Evolutionary conservation across 1,140 invertebrate genomes (phyloP).

Genomic region (Drosophila kepulauana): DNA sequence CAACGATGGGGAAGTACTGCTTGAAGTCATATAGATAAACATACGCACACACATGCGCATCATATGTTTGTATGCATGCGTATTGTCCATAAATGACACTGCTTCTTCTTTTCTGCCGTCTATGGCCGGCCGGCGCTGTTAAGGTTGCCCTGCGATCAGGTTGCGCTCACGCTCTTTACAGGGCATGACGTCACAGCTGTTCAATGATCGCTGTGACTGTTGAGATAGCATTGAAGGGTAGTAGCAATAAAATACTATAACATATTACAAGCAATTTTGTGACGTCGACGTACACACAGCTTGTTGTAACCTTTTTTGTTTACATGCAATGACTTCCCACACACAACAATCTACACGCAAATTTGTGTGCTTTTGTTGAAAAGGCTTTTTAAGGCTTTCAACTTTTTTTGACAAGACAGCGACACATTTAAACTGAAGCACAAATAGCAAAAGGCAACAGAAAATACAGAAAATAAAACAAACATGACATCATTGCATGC

Average conservation of each 20-base stretch:
- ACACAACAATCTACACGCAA: slow-evolving; percentile 24
- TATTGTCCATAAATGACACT: slow-evolving; percentile 29
- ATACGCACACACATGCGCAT: not conserved
- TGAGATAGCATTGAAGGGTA: not conserved
- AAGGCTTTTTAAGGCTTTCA: slow-evolving; percentile 25
- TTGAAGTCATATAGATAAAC: not conserved
- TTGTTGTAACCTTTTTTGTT: not conserved
- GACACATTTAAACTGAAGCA: slow-evolving; percentile 54
- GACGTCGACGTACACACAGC: not conserved
- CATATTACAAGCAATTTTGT: not conserved
- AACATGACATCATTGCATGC: slow-evolving; percentile 65
- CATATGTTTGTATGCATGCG: not conserved
- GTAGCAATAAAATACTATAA: not conserved
- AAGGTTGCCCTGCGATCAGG: slow-evolving; percentile 17
- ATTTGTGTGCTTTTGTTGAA: slow-evolving; percentile 24
- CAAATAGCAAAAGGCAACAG: slow-evolving; percentile 28
- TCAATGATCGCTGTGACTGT: not conserved
- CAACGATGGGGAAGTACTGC: slow-evolving; percentile 24
- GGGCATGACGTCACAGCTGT: slow-evolving; percentile 16
- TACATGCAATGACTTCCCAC: slow-evolving; percentile 47
- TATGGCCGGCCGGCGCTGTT: slow-evolving; percentile 53
- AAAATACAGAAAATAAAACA: slow-evolving; percentile 21
- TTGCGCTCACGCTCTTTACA: not conserved
- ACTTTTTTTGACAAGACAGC: slow-evolving; percentile 31
- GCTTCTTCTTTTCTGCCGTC: slow-evolving; percentile 48